A percentile compares a stretch with the other conserved stretches of the same genome.
phyloP scores from a whole-genome alignment of 2,888 invertebrate species.

The Catocala sponsa region DNA sequence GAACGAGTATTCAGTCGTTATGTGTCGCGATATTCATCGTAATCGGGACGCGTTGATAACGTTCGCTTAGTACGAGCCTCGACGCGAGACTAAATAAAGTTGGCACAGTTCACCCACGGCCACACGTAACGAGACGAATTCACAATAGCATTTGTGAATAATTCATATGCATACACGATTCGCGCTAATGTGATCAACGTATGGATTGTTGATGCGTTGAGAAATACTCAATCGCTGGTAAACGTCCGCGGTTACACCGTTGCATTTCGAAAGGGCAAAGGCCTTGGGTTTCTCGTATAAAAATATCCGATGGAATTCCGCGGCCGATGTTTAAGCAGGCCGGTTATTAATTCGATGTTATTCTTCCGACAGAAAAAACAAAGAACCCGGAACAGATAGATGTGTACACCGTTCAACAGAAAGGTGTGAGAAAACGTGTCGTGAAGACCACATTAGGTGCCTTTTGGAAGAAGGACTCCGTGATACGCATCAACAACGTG shows the following conservation, averaged over 20 bases:
- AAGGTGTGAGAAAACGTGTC: slow-evolving; percentile 89
- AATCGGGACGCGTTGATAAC: slow-evolving; percentile 60
- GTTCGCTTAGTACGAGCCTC: slow-evolving; percentile 59
- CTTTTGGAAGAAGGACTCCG: slow-evolving; percentile 91
- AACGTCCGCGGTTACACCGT: slow-evolving; percentile 43
- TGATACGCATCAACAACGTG: slow-evolving; percentile 92
- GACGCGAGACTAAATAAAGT: slow-evolving; percentile 68
- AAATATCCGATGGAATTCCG: slow-evolving; percentile 42
- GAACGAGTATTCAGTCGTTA: slow-evolving; percentile 31
- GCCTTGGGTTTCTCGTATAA: slow-evolving; percentile 46
- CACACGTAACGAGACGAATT: slow-evolving; percentile 61
- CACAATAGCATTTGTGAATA: slow-evolving; percentile 78
- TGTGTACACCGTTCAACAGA: slow-evolving; percentile 89
- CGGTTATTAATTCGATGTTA: slow-evolving; percentile 34
- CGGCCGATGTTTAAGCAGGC: slow-evolving; percentile 23
- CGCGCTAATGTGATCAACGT: slow-evolving; percentile 36
- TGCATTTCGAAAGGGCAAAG: slow-evolving; percentile 55
- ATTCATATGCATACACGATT: slow-evolving; percentile 52
- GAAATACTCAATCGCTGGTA: slow-evolving; percentile 39
- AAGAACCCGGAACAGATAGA: slow-evolving; percentile 92
- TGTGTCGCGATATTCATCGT: slow-evolving; percentile 44
- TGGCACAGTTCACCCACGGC: slow-evolving; percentile 62
- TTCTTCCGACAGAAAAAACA: slow-evolving; percentile 89
- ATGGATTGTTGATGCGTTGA: slow-evolving; percentile 57
- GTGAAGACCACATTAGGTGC: slow-evolving; percentile 89